phyloP scores from a whole-genome alignment of 2,113 vertebrate species.

The Actenoides lindsayi region DNA sequence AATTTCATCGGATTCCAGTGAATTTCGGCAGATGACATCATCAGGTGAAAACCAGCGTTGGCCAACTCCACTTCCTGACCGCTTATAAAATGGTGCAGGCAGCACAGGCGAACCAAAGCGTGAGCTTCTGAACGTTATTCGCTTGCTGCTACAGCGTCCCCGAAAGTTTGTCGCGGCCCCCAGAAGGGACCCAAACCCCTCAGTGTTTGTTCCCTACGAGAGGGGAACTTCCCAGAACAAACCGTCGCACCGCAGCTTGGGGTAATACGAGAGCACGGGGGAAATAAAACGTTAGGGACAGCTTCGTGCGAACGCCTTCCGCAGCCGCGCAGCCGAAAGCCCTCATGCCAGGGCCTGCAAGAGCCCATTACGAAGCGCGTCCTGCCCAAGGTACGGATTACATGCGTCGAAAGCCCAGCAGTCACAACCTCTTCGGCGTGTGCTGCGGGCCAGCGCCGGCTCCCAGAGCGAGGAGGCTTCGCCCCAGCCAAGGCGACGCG shows the following conservation, averaged over 20 bases:
- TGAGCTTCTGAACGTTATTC: background rate
- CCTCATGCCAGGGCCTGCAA: background rate
- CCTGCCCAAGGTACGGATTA: background rate
- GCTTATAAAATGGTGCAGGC: background rate
- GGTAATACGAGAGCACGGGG: accelerated
- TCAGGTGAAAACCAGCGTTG: background rate
- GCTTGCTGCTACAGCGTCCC: background rate
- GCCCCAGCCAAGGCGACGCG: background rate
- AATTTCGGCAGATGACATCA: constrained; percentile 8
- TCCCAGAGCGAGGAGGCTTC: background rate
- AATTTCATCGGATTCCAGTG: background rate
- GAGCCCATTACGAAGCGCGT: background rate
- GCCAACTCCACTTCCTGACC: constrained; percentile 37
- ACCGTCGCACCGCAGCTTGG: accelerated
- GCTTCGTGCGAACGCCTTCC: background rate
- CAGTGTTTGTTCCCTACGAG: background rate
- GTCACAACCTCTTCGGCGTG: background rate
- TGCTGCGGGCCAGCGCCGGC: too few relatives aligned
- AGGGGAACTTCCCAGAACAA: background rate
- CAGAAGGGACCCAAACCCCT: accelerated
- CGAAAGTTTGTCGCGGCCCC: background rate
- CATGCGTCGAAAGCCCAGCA: background rate
- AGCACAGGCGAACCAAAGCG: background rate
- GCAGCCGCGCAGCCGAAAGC: background rate
- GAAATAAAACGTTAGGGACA: accelerated